These are phyloP conservation scores for Zaprionus vittiger DNA, from an alignment of 1,140 invertebrate species.

Conservation along the genomic window DNA sequence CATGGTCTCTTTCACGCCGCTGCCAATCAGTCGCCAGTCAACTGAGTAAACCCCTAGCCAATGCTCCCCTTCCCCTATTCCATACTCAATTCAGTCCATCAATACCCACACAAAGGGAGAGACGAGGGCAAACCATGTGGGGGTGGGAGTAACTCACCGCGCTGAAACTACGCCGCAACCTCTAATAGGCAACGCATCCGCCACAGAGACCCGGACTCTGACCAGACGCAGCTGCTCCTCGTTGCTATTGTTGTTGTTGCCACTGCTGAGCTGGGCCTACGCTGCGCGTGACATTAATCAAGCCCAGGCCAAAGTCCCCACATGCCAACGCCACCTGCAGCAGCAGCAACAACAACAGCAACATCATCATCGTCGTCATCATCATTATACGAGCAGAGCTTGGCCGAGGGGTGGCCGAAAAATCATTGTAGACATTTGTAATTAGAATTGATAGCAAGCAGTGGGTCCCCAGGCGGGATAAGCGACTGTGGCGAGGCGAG, in stretches of 20 bases:
- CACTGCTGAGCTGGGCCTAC: conserved; percentile 29
- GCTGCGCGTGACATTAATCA: conserved; percentile 76
- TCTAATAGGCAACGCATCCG: conserved; percentile 65
- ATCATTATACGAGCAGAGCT: conserved; percentile 13
- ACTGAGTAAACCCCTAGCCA: conserved; percentile 9
- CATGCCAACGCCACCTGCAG: conserved; percentile 42
- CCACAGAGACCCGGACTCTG: conserved; percentile 40
- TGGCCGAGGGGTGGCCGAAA: conserved; percentile 58
- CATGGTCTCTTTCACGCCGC: conserved; percentile 24
- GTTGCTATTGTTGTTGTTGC: conserved; percentile 30
- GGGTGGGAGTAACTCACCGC: not conserved
- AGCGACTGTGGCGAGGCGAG: not conserved
- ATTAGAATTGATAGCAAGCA: conserved; percentile 80
- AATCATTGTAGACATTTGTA: conserved; percentile 82
- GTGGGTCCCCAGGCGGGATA: conserved; percentile 23
- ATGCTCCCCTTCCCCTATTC: not conserved
- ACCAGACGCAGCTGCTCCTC: conserved; percentile 39
- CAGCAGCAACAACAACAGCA: conserved; percentile 12
- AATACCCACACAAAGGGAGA: not conserved
- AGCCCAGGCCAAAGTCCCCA: conserved; percentile 49
- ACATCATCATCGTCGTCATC: conserved; percentile 29
- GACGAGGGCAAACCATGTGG: not conserved
- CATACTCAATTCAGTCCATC: not conserved
- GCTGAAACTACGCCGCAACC: conserved; percentile 67
- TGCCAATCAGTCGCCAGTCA: conserved; percentile 44